Evolutionary conservation across 2,113 vertebrate genomes (phyloP), one percentile per base, ranked within the genome.

Genomic region (Sorex fumeus): DNA sequence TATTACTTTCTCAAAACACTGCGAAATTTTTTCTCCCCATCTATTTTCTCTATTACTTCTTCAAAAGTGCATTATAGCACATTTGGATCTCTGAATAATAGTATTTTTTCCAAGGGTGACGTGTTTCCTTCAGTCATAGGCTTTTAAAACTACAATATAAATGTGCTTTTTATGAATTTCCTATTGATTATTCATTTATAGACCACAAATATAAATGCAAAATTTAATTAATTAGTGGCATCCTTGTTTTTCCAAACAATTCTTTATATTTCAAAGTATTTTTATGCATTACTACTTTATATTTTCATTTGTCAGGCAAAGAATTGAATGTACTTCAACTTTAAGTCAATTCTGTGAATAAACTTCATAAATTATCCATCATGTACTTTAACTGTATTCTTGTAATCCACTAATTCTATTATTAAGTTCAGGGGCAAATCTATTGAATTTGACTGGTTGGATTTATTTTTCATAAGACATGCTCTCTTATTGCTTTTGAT

Each of bases 401-500:
- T 91, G 3, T 77, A 84, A 77, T n/a, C 25, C 30, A 53, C 23
- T 92, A 80, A 80, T 76, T 77, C 43, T 34, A 11, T 81, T 91
- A 67, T 53, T 72, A 11, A 0, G 4, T 23, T 77, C 3, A 3
- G 1, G 18, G 30, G 2, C 6, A 84, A 62, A 34, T 23, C 9
- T 77, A 43, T 82, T 34, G 8, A 86, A 83, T 82, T 72, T 93
- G 15, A 80, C 74, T 81, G 43, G 13, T 64, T 64, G 15, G 12
- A 72, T 71, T 93, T 95, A 83, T 90, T 90, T 95, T 90, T 94
- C 43, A 76, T 86, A 82, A 88, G 32, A 4, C 25, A 67, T 32
- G 36, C 15, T 89, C 8, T 8, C 50, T 53, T 78, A 87, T 74
- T 94, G 40, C 13, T 95, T 93, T 93, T 84, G 50, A 93, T 91